These are phyloP conservation scores for Alectura lathami DNA, from an alignment of 2,113 vertebrate species.

Conservation along the genomic window DNA sequence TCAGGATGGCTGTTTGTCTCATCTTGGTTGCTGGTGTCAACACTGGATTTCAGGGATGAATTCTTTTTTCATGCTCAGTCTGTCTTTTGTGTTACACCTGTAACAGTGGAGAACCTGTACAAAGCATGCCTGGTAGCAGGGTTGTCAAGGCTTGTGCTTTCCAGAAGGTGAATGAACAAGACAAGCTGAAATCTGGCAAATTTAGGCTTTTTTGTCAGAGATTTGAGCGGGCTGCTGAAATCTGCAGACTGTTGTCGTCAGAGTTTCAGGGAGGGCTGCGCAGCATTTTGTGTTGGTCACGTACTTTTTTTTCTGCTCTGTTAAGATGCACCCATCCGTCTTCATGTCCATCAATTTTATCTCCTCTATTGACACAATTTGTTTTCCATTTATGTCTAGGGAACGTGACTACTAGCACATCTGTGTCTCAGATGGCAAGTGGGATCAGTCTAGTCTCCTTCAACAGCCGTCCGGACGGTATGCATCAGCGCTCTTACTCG, in stretches of 20 bases:
- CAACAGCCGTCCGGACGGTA: slow-evolving; percentile 89
- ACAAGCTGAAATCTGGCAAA: neutral
- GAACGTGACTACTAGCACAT: slow-evolving; percentile 88
- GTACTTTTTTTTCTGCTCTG: neutral
- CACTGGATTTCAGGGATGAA: neutral
- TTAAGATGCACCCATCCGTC: neutral
- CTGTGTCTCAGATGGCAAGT: slow-evolving; percentile 91
- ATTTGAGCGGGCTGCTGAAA: neutral
- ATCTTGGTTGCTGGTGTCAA: neutral
- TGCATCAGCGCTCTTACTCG: slow-evolving; percentile 97
- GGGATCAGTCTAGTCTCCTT: slow-evolving; percentile 93
- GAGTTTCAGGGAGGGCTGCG: neutral
- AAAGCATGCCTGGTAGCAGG: neutral
- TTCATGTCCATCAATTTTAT: neutral
- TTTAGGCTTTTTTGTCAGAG: neutral
- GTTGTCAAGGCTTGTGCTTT: neutral
- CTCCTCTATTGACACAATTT: slow-evolving; percentile 50
- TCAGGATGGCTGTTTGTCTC: neutral
- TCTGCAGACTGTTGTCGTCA: accelerated
- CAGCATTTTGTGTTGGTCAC: neutral
- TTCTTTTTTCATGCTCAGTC: neutral
- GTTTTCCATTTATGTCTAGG: slow-evolving; percentile 80
- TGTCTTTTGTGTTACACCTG: neutral
- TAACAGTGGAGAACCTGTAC: neutral
- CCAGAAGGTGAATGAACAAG: neutral